phyloP scores from a whole-genome alignment of 2,113 vertebrate species.

The Nymphicus hollandicus region DNA sequence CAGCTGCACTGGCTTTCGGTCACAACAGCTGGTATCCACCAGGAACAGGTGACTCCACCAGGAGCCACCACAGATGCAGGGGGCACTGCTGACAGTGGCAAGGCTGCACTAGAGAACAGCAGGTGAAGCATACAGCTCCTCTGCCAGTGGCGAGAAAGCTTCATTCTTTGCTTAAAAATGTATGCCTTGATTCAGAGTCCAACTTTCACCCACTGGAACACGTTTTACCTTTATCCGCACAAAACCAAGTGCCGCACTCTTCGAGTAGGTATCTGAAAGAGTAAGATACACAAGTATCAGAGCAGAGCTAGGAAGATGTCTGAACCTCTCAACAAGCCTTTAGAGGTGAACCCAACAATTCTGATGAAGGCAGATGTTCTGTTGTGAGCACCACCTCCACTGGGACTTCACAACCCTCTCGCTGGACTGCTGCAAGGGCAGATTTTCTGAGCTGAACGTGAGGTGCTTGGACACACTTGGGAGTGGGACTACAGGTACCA shows the following conservation, averaged over 20 bases:
- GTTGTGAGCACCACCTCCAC: neutral
- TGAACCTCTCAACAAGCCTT: neutral
- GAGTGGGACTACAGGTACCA: neutral
- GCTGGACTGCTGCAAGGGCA: neutral
- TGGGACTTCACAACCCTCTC: neutral
- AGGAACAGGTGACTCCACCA: neutral
- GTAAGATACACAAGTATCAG: neutral
- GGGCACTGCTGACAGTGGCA: neutral
- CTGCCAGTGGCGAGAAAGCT: neutral
- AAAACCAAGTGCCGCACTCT: neutral
- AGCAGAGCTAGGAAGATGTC: neutral
- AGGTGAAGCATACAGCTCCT: neutral
- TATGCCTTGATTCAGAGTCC: neutral
- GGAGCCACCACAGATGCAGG: neutral
- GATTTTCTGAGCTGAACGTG: fast-evolving
- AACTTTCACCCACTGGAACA: neutral
- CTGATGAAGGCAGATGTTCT: neutral
- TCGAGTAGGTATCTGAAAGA: neutral
- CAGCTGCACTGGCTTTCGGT: neutral
- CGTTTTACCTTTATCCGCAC: neutral
- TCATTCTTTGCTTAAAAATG: neutral
- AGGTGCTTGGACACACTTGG: neutral
- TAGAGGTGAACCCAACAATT: neutral
- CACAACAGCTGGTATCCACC: neutral
- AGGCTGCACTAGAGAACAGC: neutral